Conservation (phyloP, 2,797 vertebrate genomes). For the Vireo griseus region DNA sequence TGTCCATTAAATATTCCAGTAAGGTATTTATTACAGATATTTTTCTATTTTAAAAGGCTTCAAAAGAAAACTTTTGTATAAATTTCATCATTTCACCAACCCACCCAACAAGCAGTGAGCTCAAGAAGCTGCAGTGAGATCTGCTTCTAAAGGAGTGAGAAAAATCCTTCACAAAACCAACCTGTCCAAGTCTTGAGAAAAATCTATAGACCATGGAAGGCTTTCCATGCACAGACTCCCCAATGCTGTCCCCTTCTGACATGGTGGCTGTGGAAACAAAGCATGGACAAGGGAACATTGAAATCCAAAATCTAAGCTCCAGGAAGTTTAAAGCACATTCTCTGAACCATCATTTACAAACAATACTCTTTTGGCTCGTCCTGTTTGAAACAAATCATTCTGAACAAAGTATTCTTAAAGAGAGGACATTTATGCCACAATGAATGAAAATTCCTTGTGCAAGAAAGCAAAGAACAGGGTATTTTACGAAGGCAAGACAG, state of each 20-base stretch:
- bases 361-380: neutral
- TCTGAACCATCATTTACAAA: neutral
- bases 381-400: neutral
- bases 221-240: constrained; percentile 96
- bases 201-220: constrained; percentile 87
- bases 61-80: neutral
- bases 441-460: neutral
- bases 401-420: neutral
- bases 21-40: neutral
- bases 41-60: neutral
- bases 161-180: constrained; percentile 60
- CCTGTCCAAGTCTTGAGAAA: constrained; percentile 95
- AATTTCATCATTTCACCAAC: neutral
- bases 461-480: neutral
- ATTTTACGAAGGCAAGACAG: neutral
- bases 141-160: neutral
- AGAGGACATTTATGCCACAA: neutral
- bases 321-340: neutral
- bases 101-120: neutral
- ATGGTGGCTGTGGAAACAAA: constrained; percentile 77
- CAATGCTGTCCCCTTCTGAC: constrained; percentile 97
- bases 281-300: neutral
- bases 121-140: neutral
- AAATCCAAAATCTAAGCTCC: neutral
- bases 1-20: neutral